Base-by-base conservation (phyloP, 1,140 invertebrate genomes). In the Globodera ellingtonae region DNA sequence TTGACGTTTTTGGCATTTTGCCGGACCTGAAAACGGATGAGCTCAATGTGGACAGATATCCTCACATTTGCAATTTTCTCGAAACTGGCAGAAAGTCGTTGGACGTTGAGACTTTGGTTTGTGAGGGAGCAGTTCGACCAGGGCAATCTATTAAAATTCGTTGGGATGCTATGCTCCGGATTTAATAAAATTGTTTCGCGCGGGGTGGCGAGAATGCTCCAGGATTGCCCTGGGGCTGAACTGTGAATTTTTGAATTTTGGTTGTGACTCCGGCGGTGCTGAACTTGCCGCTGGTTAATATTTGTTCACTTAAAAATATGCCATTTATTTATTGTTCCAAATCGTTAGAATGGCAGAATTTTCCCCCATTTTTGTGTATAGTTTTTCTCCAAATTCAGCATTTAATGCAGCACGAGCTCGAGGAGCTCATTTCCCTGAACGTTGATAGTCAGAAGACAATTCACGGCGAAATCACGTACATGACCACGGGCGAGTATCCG, bases 401-500 rank as follows among this genome's bases (percentile, higher is more conserved):
- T n/a, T 44, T 72, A 8, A n/a, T 86, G 35, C 72, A 86, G 66
- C 67, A 81, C 18, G 74, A 83, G 56, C 66, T 84, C 10, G 83
- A 84, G 72, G 67, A 77, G 35, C 44, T 79, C n/a, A 46, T 85
- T 4, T 84, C 84, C 24, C 72, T 82, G 66, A 85, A 83, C 24
- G 50, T 83, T 9, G 81, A 84, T 47, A 72, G 72, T 24, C 84
- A 83, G 46, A 82, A 70, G 44, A 82, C 59, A 50, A 74, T 86
- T 15, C 69, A 84, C 47, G 83, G 83, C 6, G 83, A 86, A 70
- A 67, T 82, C 15, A 85, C 72, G 13, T 84, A 85, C 70, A 56
- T 84, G 24, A 48, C 62, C 15, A 86, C 83, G 1, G 83, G 83
- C 24, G 83, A 84, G 35, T 84, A 84, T 50, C 83, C 83, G 48